phyloP scores from a whole-genome alignment of 2,888 invertebrate species.

The Dioctria linearis region DNA sequence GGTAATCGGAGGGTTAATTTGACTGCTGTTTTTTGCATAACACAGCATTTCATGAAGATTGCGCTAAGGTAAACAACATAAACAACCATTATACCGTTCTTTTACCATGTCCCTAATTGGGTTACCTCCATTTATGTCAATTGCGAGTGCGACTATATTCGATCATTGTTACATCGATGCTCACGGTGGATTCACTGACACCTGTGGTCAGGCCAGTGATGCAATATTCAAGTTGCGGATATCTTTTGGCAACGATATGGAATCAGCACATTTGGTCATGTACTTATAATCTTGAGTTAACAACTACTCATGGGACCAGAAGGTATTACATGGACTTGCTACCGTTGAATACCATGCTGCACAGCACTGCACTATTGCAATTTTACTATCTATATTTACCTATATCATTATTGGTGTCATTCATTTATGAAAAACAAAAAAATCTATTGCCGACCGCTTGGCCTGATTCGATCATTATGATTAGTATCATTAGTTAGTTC shows the following conservation, averaged over 20 bases:
- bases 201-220: slow-evolving; percentile 14
- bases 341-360: too few species aligned
- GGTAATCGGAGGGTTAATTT: slow-evolving; percentile 1
- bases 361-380: neutral
- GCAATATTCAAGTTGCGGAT: slow-evolving; percentile 14
- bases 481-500: neutral
- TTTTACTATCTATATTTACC: neutral
- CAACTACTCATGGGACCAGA: slow-evolving; percentile 19
- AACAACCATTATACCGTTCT: slow-evolving; percentile 33
- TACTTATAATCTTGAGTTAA: slow-evolving; percentile 1
- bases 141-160: slow-evolving; percentile 21
- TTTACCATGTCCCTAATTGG: slow-evolving; percentile 30
- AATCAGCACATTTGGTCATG: slow-evolving; percentile 16
- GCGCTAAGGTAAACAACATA: slow-evolving; percentile 24
- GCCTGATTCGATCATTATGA: neutral
- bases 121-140: slow-evolving; percentile 25
- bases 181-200: slow-evolving; percentile 9
- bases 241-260: slow-evolving; percentile 20
- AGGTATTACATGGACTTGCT: neutral
- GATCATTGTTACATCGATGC: neutral
- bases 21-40: slow-evolving; percentile 31
- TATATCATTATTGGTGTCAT: neutral
- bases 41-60: slow-evolving; percentile 9
- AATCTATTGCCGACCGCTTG: neutral
- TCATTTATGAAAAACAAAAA: neutral